A percentile compares a stretch with the other conserved stretches of the same genome.
Conservation (phyloP, 2,888 invertebrate genomes). For the Tetragonula carbonaria region DNA sequence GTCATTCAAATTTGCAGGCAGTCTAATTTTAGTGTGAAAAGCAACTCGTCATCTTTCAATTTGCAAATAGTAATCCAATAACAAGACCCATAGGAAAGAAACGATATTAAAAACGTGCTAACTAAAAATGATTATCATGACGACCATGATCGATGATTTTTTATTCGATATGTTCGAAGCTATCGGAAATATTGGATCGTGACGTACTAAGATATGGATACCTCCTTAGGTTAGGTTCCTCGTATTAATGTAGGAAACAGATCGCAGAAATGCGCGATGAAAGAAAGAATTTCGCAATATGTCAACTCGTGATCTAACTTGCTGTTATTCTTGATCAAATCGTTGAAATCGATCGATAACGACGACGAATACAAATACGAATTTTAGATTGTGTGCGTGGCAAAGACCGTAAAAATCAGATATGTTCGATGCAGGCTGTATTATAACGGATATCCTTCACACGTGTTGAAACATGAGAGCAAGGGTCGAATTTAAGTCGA, state of each 20-base stretch:
- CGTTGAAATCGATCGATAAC: neutral
- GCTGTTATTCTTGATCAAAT: neutral
- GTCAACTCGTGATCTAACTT: neutral
- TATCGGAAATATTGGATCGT: neutral
- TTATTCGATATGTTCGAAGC: neutral
- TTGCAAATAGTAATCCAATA: neutral
- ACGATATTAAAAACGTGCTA: neutral
- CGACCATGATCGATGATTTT: neutral
- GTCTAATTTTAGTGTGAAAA: neutral
- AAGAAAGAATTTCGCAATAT: conserved; percentile 11
- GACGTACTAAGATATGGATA: neutral
- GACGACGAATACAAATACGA: neutral
- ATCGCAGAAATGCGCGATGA: neutral
- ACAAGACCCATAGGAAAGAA: neutral
- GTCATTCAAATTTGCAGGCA: neutral
- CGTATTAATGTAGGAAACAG: neutral
- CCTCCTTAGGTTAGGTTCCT: neutral
- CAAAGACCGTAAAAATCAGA: neutral
- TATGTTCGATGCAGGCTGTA: neutral
- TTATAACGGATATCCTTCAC: fast-evolving
- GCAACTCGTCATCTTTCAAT: neutral
- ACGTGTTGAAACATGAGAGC: neutral
- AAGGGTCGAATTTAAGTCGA: neutral
- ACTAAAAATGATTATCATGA: neutral
- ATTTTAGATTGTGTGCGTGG: neutral